Evolutionary conservation across 2,113 vertebrate genomes (phyloP).

Genomic region (Sminthopsis crassicaudata): DNA sequence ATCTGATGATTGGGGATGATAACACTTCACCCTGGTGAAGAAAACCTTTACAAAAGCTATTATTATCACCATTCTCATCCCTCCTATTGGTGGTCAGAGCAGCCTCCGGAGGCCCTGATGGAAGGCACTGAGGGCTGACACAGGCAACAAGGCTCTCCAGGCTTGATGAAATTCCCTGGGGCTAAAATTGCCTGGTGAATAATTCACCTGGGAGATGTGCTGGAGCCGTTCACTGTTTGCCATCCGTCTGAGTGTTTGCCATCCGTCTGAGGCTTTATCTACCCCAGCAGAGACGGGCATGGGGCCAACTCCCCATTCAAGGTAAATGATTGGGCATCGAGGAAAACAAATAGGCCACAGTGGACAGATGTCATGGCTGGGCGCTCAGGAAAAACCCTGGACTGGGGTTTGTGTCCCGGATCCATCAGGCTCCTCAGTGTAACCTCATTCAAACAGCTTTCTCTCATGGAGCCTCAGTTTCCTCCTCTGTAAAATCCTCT

Average conservation of each 20-base stretch:
- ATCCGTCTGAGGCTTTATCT: conserved; percentile 62
- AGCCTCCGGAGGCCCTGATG: not conserved
- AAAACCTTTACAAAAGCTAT: not conserved
- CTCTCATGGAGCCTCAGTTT: not conserved
- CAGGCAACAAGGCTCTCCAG: not conserved
- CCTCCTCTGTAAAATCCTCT: not conserved
- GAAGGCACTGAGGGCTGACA: not conserved
- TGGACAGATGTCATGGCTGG: not conserved
- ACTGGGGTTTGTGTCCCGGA: not conserved
- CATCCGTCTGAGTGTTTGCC: conserved; percentile 51
- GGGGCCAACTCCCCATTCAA: conserved; percentile 46
- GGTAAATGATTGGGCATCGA: not conserved
- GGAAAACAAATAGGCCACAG: not conserved
- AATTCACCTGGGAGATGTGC: conserved; percentile 19
- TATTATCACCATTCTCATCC: not conserved
- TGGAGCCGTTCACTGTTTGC: conserved; percentile 59
- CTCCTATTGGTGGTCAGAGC: not conserved
- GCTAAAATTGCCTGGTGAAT: conserved; percentile 34
- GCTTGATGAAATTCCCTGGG: not conserved
- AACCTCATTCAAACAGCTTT: not conserved
- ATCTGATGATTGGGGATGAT: not conserved
- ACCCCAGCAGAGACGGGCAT: conserved; percentile 36
- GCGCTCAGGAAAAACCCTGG: not conserved
- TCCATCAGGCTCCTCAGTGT: not conserved
- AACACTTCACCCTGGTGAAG: not conserved